phyloP scores from a whole-genome alignment of 2,888 invertebrate species.

The Tetrapedia diversipes region DNA sequence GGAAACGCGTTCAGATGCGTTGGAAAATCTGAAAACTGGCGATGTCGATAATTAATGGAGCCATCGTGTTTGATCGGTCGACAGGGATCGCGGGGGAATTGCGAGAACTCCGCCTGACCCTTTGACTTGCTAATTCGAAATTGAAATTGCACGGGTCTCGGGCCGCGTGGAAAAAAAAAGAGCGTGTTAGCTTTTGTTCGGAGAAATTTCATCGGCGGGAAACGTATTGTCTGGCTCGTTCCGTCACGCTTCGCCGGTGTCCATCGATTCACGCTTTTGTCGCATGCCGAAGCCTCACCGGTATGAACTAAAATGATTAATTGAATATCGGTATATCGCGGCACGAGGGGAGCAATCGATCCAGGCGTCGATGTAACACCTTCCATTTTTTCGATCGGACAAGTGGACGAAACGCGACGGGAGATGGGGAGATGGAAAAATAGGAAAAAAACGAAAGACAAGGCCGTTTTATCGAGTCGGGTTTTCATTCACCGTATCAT shows the following conservation, averaged over 20 bases:
- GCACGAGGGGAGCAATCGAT: conserved; percentile 62
- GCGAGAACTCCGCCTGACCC: conserved; percentile 17
- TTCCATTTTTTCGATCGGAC: conserved; percentile 64
- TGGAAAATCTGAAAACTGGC: conserved; percentile 12
- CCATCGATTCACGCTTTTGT: conserved; percentile 73
- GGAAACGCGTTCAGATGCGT: neutral
- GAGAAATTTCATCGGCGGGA: conserved; percentile 68
- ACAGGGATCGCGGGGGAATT: conserved; percentile 31
- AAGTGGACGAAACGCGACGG: conserved; percentile 47
- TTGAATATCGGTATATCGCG: conserved; percentile 69
- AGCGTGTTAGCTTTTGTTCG: conserved; percentile 64
- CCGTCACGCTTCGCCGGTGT: conserved; percentile 65
- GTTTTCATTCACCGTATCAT: conserved; percentile 17
- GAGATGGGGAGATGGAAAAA: neutral
- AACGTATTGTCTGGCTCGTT: conserved; percentile 67
- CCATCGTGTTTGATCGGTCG: conserved; percentile 29
- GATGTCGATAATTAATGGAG: conserved; percentile 56
- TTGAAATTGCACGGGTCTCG: conserved; percentile 42
- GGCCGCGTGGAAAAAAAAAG: conserved; percentile 56
- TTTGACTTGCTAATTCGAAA: conserved; percentile 69
- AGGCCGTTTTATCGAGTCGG: conserved; percentile 5
- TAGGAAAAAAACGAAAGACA: neutral
- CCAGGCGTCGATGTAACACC: conserved; percentile 61
- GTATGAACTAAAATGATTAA: conserved; percentile 71
- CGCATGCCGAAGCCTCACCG: conserved; percentile 64